Conservation (phyloP, 2,888 invertebrate genomes). For the Cephalotes varians region DNA sequence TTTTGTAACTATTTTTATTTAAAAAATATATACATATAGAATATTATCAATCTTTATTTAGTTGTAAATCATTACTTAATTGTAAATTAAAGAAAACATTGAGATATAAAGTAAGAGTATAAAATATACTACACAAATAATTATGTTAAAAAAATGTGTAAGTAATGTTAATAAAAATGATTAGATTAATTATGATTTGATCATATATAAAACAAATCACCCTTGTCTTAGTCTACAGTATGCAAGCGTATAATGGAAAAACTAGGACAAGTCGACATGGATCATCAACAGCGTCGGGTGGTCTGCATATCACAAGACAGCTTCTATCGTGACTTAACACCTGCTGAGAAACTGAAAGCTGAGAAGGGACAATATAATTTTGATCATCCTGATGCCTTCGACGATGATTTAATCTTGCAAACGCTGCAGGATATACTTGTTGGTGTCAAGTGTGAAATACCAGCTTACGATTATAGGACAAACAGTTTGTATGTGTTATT, state of each 20-base stretch:
- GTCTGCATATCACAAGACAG: constrained; percentile 98
- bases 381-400: constrained; percentile 99
- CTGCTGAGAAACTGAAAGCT: constrained; percentile 93
- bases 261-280: constrained; percentile 96
- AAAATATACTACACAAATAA: too few species aligned
- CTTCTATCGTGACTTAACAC: constrained; percentile 96
- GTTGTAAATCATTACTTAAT: too few species aligned
- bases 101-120: too few species aligned
- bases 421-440: constrained; percentile 93
- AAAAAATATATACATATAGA: too few species aligned
- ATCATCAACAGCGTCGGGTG: constrained; percentile 95
- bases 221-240: constrained; percentile 93
- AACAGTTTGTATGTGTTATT: constrained; percentile 92
- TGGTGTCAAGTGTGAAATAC: constrained; percentile 95
- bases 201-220: background rate
- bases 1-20: too few species aligned
- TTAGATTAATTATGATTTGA: background rate
- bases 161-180: background rate
- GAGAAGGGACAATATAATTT: constrained; percentile 98
- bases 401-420: constrained; percentile 93
- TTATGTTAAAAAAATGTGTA: too few species aligned
- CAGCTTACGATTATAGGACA: constrained; percentile 96
- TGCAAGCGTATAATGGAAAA: constrained; percentile 99
- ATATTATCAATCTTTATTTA: too few species aligned
- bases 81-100: too few species aligned